Conservation (phyloP, 2,888 invertebrate species). For the Drosophila anomalata region DNA sequence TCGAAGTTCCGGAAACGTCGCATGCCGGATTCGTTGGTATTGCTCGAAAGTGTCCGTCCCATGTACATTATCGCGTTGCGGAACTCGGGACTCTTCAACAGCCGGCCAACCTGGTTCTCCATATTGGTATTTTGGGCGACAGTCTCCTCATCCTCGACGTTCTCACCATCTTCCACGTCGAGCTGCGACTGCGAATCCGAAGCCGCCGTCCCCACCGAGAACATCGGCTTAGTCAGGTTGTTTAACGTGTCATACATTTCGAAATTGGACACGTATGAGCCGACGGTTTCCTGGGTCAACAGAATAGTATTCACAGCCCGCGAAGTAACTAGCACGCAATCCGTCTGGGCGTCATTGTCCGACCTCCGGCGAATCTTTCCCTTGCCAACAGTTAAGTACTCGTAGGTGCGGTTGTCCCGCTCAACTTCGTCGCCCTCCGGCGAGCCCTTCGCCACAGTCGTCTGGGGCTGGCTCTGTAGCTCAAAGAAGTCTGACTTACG, state of each 20-base stretch:
- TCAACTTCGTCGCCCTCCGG: constrained; percentile 86
- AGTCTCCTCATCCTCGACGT: constrained; percentile 16
- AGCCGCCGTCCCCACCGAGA: not conserved
- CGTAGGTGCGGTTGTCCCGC: constrained; percentile 87
- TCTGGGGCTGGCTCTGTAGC: constrained; percentile 87
- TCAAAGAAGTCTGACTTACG: constrained; percentile 88
- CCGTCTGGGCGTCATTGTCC: constrained; percentile 89
- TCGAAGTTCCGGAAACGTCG: constrained; percentile 88
- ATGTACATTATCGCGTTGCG: constrained; percentile 87
- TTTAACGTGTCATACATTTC: constrained; percentile 90
- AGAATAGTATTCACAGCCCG: constrained; percentile 86
- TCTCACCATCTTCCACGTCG: not conserved
- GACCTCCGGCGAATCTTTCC: constrained; percentile 88
- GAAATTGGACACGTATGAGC: constrained; percentile 89
- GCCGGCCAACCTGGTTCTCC: constrained; percentile 22
- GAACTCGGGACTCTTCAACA: constrained; percentile 82
- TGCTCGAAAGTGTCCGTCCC: constrained; percentile 89
- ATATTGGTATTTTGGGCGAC: constrained; percentile 57
- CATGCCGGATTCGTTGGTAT: constrained; percentile 87
- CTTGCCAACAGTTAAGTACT: constrained; percentile 88
- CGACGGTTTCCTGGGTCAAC: constrained; percentile 81
- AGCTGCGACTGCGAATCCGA: not conserved
- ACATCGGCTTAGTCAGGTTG: constrained; percentile 8
- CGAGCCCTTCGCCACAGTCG: constrained; percentile 86
- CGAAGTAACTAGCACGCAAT: constrained; percentile 86